Evolutionary conservation across 2,888 invertebrate species (phyloP), one percentile per base, ranked within the genome.

Genomic region (Acleris laterana): DNA sequence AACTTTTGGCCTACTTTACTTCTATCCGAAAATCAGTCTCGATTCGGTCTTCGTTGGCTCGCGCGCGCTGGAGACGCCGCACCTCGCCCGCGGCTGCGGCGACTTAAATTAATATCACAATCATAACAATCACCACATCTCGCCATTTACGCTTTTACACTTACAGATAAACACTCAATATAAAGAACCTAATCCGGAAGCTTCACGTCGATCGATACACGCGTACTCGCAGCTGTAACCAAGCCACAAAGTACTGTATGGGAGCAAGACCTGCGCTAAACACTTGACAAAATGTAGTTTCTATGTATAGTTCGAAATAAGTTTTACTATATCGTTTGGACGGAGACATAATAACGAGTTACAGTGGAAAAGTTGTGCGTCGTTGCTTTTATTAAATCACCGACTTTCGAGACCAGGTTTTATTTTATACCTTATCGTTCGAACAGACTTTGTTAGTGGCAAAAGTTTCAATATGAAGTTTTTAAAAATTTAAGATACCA

Each of bases 21-120:
- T 89, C 90, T 92, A 91, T 88, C 91, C 87, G 86, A 90, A 91
- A 90, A 92, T 93, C 91, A 93, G 92, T 93, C 92, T 88, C 84
- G 82, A 71, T 84, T 85, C 88, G 83, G 82, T 87, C 86, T 74
- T 85, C 83, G 84, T 87, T 85, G 86, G 85, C 84, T 88, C 77
- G 75, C 72, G 80, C 78, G 77, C 79, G 83, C 78, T 84, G 80
- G 81, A 80, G 85, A 82, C 77, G 76, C 71, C 75, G 77, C 74
- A 70, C 71, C 74, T 71, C 75, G 72, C 70, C 72, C 76, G 74
- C 74, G 77, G 75, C 79, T 80, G 81, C 79, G 76, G 81, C 75
- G 79, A 83, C 88, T 86, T 89, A 89, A 83, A 86, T 84, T 92
- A 88, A 90, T 93, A 93, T 93, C 93, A 93, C 93, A 93, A 87